phyloP scores from a whole-genome alignment of 2,113 vertebrate genomes.

The Bubo bubo region DNA sequence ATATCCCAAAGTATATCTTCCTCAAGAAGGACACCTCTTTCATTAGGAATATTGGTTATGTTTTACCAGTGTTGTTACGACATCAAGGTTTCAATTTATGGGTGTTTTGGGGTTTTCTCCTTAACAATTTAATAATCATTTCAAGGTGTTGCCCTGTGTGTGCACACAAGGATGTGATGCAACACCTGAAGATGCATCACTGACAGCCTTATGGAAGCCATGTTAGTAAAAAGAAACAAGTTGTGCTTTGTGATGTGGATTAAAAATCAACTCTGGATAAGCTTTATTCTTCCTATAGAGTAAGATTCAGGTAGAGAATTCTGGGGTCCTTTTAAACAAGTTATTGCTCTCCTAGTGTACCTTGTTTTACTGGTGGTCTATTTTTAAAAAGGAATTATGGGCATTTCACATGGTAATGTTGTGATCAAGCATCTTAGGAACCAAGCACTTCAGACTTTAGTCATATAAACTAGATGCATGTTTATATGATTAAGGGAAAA shows the following conservation, averaged over 20 bases:
- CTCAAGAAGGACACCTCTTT: background rate
- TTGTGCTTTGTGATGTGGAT: background rate
- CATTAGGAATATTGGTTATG: background rate
- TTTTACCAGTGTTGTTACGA: background rate
- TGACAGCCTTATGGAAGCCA: background rate
- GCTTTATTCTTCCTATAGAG: background rate
- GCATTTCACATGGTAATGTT: background rate
- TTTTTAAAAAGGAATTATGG: background rate
- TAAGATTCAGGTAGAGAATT: background rate
- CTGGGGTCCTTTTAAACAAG: background rate
- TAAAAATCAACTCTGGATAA: background rate
- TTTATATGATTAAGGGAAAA: background rate
- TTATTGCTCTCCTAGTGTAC: background rate
- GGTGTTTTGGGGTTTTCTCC: fast-evolving
- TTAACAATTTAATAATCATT: background rate
- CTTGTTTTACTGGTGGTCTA: background rate
- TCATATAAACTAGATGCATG: background rate
- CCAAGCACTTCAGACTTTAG: background rate
- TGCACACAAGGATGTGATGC: background rate
- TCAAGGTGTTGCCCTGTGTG: background rate
- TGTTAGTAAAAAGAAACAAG: background rate
- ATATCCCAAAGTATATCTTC: background rate
- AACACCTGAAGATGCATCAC: background rate
- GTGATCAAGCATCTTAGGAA: background rate
- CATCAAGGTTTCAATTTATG: background rate